Base-by-base conservation (phyloP, 2,113 vertebrate genomes). In the Ranitomeya imitator region DNA sequence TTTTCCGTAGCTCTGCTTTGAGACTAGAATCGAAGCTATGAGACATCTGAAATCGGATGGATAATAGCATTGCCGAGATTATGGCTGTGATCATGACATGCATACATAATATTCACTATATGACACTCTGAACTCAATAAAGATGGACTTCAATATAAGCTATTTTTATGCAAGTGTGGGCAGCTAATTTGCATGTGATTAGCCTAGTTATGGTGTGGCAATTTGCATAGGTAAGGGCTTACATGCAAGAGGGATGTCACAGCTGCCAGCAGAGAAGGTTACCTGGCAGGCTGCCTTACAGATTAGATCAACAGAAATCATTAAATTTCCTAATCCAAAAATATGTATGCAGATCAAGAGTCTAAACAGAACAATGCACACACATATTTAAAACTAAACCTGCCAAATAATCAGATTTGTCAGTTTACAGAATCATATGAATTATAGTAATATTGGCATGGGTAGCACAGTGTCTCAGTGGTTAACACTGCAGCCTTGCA, bases 111-210 rank as follows among this genome's bases (percentile, higher is more conserved):
- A 55, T 83, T 71, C 51, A 55, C 14, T 63, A 69, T 26, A 54
- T 84, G 63, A 71, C 21, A 69, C 63, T 54, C 15, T 71, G 63
- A 69, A 84, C 60, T 52, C 45, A 23, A 15, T 84, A 21, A 86
- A 86, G 13, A 26, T 12, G 52, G 37, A 3, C 59, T 67, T 52
- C 12, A 52, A 86, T 60, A 67, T 79, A 60, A 67, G 19, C 59
- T 84, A 84, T 84, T 84, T 86, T 79, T 86, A 67, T 86, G 85
- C 45, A 69, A 67, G 77, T 79, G 60, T 69, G 77, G 60, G 85
- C 76, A 80, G 76, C 85, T 79, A 57, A 86, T 86, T 86, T 86
- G 60, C 85, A 79, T 86, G 85, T 69, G 51, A 86, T 86, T 86
- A 86, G 85, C 85, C 85, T 80, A 86, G 21, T 86, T 86, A 69